phyloP scores from a whole-genome alignment of 2,113 vertebrate species.

The Chionomys nivalis region DNA sequence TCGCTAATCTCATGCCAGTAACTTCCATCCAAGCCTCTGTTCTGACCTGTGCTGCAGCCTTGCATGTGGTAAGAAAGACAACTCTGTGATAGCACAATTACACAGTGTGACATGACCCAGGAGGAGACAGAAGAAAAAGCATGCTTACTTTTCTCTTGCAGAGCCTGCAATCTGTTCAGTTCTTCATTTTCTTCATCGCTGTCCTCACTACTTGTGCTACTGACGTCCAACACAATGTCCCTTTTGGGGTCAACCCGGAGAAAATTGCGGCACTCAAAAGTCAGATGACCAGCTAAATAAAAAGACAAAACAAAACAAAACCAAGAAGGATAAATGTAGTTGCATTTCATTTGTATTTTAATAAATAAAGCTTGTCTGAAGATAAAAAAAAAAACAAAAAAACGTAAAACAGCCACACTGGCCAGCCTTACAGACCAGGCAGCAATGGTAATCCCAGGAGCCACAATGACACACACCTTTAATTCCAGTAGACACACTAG shows the following conservation, averaged over 20 bases:
- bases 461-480: no score
- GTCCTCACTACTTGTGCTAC: conserved; percentile 98
- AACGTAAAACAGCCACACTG: no score
- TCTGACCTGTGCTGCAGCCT: neutral
- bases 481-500: no score
- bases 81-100: neutral
- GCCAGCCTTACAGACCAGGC: no score
- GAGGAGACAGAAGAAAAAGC: neutral
- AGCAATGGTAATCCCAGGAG: no score
- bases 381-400: no score
- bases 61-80: neutral
- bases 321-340: neutral
- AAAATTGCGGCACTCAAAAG: conserved; percentile 98
- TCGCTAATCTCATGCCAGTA: neutral
- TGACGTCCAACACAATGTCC: conserved; percentile 98
- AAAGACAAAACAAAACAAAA: conserved; percentile 58
- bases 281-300: conserved; percentile 95
- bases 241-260: conserved; percentile 97
- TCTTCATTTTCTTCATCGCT: conserved; percentile 89
- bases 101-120: neutral
- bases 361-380: no score
- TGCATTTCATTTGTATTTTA: no score
- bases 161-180: conserved; percentile 85
- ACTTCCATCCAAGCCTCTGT: neutral
- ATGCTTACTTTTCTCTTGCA: conserved; percentile 86